Percentiles rank a stretch among this genome's conserved stretches.
These are phyloP conservation scores for Sminthurides aquaticus DNA, from an alignment of 2,888 invertebrate genomes.

Conservation along the genomic window DNA sequence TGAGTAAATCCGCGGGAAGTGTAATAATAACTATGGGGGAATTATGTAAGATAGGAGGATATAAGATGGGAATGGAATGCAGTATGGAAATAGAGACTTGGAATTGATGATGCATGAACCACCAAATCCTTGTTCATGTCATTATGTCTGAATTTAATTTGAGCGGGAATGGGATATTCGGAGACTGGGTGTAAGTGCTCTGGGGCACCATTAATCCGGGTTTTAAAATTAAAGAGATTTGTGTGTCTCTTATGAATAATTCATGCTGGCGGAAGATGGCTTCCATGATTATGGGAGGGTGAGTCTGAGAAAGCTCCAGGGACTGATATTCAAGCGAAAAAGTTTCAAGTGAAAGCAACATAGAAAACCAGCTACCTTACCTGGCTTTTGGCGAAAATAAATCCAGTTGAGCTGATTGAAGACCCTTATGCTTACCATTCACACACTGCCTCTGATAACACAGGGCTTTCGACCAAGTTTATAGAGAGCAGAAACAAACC, in stretches of 20 bases:
- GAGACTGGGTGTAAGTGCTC: conserved; percentile 1
- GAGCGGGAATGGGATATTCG: not conserved
- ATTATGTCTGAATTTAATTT: conserved; percentile 5
- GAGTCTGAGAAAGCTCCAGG: not conserved
- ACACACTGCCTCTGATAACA: too few relatives aligned
- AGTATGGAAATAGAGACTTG: not conserved
- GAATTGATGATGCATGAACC: not conserved
- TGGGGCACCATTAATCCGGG: not conserved
- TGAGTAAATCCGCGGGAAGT: not conserved
- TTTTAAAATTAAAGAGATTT: conserved; percentile 7
- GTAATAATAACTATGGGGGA: not conserved
- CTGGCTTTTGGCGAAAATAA: not conserved
- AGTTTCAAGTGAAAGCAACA: too few relatives aligned
- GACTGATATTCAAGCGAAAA: not conserved
- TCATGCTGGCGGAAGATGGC: conserved; percentile 1
- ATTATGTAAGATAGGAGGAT: not conserved
- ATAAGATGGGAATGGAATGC: not conserved
- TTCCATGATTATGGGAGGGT: not conserved
- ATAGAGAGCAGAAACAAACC: too few relatives aligned
- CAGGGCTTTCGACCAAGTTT: too few relatives aligned
- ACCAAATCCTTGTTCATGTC: conserved; percentile 6
- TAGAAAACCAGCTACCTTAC: not conserved
- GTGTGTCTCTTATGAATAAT: conserved; percentile 1
- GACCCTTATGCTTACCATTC: too few relatives aligned
- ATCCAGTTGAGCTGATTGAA: too few relatives aligned